Percentiles rank a stretch among this genome's conserved stretches.
Conservation (phyloP, 2,113 vertebrate species). For the Sminthopsis crassicaudata region DNA sequence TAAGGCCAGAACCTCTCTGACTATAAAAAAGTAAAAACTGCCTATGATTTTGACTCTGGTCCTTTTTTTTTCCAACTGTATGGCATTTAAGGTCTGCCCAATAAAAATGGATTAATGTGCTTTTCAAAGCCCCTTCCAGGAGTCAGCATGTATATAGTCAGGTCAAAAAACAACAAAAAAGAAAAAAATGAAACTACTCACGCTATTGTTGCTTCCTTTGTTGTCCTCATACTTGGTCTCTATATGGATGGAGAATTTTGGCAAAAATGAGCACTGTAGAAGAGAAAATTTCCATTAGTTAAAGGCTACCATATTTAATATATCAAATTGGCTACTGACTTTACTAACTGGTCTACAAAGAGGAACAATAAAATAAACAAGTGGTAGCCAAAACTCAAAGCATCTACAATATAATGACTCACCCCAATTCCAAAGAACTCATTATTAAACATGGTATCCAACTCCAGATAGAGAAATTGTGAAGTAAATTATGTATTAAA, state of each 20-base stretch:
- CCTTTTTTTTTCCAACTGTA: neutral
- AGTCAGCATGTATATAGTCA: accelerated
- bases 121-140: neutral
- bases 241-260: constrained; percentile 96
- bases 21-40: neutral
- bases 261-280: constrained; percentile 92
- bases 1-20: neutral
- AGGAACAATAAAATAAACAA: neutral
- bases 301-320: neutral
- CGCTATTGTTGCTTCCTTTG: constrained; percentile 91
- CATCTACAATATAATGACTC: neutral
- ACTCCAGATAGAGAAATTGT: neutral
- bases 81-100: neutral
- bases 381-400: neutral
- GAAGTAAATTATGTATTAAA: neutral
- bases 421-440: neutral
- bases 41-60: neutral
- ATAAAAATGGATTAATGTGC: accelerated
- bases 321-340: neutral
- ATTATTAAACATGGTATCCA: neutral
- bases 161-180: too few relatives aligned
- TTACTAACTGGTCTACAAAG: neutral
- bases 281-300: constrained; percentile 62
- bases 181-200: constrained; percentile 81
- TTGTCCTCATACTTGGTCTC: constrained; percentile 96